Evolutionary conservation across 2,888 invertebrate species (phyloP), one percentile per base, ranked within the genome.

Genomic region (Neocrepidodera transversa): DNA sequence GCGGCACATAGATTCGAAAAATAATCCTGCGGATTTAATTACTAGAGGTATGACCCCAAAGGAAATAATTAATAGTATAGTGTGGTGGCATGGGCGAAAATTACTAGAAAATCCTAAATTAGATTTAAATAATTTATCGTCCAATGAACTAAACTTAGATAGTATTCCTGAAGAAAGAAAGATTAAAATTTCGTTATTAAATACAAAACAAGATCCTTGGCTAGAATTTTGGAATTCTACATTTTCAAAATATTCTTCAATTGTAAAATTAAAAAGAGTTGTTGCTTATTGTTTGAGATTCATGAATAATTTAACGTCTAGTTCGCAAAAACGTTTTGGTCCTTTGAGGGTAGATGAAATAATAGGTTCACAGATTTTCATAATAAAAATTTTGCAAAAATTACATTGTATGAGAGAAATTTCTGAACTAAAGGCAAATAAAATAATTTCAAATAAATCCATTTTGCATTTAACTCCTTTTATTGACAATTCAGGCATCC

Each of bases 391-490:
- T n/a, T 1, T 23, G 1, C 20, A 42, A n/a, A 1, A 1, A 1
- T 7, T 20, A 23, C 4, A 18, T 11, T 42, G 1, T 1, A 20
- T 4, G 3, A 10, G 13, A 42, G 42, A 42, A 42, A 2, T 20
- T 11, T 3, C 18, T 6, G 4, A 18, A 2, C 1, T 42, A 23
- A 20, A 42, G 7, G 1, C 16, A n/a, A 17, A 40, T 17, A 10
- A 7, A 36, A 11, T 2, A 10, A 6, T 36, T 36, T 1, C 18
- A 17, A 40, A 40, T 18, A 40, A 40, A 20, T n/a, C 18, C n/a
- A 20, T 42, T 1, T 11, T 20, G 4, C 38, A 52, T 6, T 23
- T 48, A 13, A 48, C 52, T 13, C 53, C 57, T 10, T 57, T 61
- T 20, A 10, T 61, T 17, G 49, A 57, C 32, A 10, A 16, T n/a